Conservation (phyloP, 2,888 invertebrate genomes). For the Acanthoscelides obtectus region DNA sequence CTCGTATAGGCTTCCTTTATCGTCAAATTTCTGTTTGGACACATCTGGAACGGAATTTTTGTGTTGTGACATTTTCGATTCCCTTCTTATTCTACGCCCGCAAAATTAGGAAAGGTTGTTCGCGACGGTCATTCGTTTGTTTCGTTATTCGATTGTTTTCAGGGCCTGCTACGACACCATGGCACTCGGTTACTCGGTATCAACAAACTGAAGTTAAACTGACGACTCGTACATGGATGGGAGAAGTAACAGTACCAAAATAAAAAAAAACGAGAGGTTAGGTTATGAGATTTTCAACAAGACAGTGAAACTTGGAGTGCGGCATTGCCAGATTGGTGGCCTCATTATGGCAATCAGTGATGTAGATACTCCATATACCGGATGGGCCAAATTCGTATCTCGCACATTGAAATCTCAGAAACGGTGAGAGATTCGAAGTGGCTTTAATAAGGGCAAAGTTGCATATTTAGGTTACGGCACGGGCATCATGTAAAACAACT, state of each 20-base stretch:
- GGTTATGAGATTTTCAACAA: neutral
- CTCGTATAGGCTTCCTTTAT: slow-evolving; percentile 34
- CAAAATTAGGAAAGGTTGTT: slow-evolving; percentile 6
- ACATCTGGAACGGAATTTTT: slow-evolving; percentile 35
- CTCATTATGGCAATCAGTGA: slow-evolving; percentile 7
- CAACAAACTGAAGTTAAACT: neutral
- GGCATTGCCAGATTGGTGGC: neutral
- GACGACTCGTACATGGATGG: neutral
- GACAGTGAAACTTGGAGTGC: neutral
- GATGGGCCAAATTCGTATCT: neutral
- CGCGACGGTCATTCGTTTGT: slow-evolving; percentile 18
- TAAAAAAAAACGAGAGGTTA: neutral
- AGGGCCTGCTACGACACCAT: neutral
- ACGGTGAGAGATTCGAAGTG: too few species aligned
- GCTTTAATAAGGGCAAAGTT: too few species aligned
- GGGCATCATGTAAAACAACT: too few species aligned
- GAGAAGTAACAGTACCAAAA: neutral
- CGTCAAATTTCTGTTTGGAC: slow-evolving; percentile 30
- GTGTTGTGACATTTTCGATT: slow-evolving; percentile 4
- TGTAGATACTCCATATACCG: slow-evolving; percentile 1
- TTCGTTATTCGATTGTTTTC: slow-evolving; percentile 8
- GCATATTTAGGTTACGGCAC: too few species aligned
- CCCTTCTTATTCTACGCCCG: slow-evolving; percentile 2
- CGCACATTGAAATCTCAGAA: too few species aligned
- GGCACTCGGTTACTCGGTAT: neutral